A percentile compares a stretch with the other conserved stretches of the same genome.
Evolutionary conservation across 2,113 vertebrate genomes (phyloP).

Genomic region (Lepisosteus osseus): DNA sequence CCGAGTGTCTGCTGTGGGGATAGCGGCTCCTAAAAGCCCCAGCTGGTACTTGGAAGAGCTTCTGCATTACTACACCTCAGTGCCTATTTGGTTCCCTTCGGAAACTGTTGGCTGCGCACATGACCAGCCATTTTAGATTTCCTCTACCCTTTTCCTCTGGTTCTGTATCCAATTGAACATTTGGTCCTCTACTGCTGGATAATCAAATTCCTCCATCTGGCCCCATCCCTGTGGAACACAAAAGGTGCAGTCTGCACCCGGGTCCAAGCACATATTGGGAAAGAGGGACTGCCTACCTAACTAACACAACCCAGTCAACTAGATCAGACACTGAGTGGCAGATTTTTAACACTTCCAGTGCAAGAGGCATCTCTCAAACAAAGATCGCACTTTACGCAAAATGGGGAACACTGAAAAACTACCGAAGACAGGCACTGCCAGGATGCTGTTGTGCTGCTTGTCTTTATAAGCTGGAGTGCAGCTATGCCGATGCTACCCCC

Average conservation of each 20-base stretch:
- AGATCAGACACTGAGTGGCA: slow-evolving; percentile 58
- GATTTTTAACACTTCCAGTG: not conserved
- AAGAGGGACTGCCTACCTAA: slow-evolving; percentile 86
- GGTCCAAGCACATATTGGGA: slow-evolving; percentile 95
- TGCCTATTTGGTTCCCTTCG: slow-evolving; percentile 96
- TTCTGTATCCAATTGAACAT: slow-evolving; percentile 99
- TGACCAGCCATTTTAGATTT: slow-evolving; percentile 99
- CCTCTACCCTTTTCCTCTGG: slow-evolving; percentile 93
- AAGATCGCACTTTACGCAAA: not conserved
- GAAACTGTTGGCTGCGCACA: slow-evolving; percentile 96
- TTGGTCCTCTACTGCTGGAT: slow-evolving; percentile 99
- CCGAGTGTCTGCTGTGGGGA: slow-evolving; percentile 97
- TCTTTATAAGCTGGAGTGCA: slow-evolving; percentile 4
- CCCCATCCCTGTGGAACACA: slow-evolving; percentile 92
- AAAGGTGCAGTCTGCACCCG: slow-evolving; percentile 93
- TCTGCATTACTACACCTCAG: slow-evolving; percentile 99
- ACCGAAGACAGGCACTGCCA: not conserved
- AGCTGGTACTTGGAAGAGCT: slow-evolving; percentile 99
- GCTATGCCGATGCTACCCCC: not conserved
- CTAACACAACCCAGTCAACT: slow-evolving; percentile 82
- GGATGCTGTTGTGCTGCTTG: slow-evolving; percentile 3
- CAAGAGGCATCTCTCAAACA: not conserved
- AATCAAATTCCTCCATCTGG: slow-evolving; percentile 99
- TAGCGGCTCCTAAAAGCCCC: slow-evolving; percentile 97
- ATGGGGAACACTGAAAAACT: not conserved